Conservation (phyloP, 2,888 invertebrate genomes). For the Cistogaster globosa region DNA sequence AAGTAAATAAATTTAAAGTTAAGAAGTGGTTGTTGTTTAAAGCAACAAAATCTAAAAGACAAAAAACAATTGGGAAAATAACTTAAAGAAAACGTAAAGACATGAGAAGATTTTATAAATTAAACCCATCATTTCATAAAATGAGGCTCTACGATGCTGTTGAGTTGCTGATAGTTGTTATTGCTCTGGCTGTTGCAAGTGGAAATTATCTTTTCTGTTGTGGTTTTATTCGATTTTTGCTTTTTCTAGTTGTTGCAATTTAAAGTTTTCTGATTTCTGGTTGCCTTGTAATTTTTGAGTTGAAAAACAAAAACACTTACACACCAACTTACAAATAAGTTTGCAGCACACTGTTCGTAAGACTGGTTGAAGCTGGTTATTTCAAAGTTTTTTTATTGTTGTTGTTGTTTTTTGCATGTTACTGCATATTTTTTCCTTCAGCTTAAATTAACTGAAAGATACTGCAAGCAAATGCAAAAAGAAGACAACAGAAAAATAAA, state of each 20-base stretch:
- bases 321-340: background rate
- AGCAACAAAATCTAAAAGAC: slow-evolving; percentile 15
- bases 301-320: background rate
- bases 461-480: slow-evolving; percentile 30
- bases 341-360: slow-evolving; percentile 5
- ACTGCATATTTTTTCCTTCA: slow-evolving; percentile 21
- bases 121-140: slow-evolving; percentile 35
- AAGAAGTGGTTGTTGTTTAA: slow-evolving; percentile 9
- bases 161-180: slow-evolving; percentile 11
- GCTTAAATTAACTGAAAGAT: slow-evolving; percentile 24
- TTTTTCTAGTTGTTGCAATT: slow-evolving; percentile 34
- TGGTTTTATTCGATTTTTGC: slow-evolving; percentile 14
- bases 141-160: slow-evolving; percentile 10
- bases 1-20: slow-evolving; percentile 5
- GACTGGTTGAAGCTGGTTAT: slow-evolving; percentile 32
- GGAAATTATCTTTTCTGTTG: slow-evolving; percentile 38
- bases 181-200: slow-evolving; percentile 33
- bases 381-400: slow-evolving; percentile 21
- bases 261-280: slow-evolving; percentile 55
- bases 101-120: slow-evolving; percentile 41
- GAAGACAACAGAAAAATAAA: slow-evolving; percentile 6
- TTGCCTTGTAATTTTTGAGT: slow-evolving; percentile 42
- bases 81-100: slow-evolving; percentile 13
- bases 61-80: background rate
- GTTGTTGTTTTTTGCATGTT: background rate